Percentiles rank a stretch among this genome's conserved stretches.
phyloP scores from a whole-genome alignment of 1,140 invertebrate genomes.

The Cydia pomonella region DNA sequence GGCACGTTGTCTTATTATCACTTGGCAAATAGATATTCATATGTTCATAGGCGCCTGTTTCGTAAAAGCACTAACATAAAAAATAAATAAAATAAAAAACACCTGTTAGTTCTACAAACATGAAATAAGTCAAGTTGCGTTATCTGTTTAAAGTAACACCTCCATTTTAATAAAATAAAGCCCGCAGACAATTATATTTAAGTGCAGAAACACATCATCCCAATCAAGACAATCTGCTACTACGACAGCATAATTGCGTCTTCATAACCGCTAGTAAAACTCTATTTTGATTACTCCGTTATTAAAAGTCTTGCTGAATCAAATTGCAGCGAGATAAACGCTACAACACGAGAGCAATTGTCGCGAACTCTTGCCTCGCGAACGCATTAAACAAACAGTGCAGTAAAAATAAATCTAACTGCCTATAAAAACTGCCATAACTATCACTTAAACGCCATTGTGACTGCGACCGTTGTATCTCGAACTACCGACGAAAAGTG shows the following conservation, averaged over 20 bases:
- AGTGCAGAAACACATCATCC: not conserved
- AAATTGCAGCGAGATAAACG: slow-evolving; percentile 14
- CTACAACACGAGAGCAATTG: slow-evolving; percentile 51
- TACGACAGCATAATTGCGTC: too few species aligned
- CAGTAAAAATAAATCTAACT: slow-evolving; percentile 82
- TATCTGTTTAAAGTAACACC: too few species aligned
- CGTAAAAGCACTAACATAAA: too few species aligned
- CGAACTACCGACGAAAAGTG: slow-evolving; percentile 51
- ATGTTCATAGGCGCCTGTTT: too few species aligned
- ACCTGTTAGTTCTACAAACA: too few species aligned
- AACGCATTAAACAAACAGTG: slow-evolving; percentile 80
- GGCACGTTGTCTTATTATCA: too few species aligned
- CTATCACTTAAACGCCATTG: slow-evolving; percentile 80
- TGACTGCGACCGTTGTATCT: slow-evolving; percentile 66
- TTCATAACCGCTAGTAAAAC: not conserved
- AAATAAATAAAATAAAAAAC: too few species aligned
- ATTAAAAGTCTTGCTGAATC: not conserved
- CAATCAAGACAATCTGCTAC: not conserved
- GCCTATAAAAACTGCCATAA: slow-evolving; percentile 81
- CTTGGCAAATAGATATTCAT: too few species aligned
- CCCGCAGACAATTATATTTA: not conserved
- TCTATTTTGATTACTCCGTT: not conserved
- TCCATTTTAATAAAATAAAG: too few species aligned
- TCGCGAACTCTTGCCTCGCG: slow-evolving; percentile 74
- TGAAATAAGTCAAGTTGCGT: too few species aligned